Evolutionary conservation across 2,113 vertebrate species (phyloP), one percentile per base, ranked within the genome.

Genomic region (Vidua chalybeata): DNA sequence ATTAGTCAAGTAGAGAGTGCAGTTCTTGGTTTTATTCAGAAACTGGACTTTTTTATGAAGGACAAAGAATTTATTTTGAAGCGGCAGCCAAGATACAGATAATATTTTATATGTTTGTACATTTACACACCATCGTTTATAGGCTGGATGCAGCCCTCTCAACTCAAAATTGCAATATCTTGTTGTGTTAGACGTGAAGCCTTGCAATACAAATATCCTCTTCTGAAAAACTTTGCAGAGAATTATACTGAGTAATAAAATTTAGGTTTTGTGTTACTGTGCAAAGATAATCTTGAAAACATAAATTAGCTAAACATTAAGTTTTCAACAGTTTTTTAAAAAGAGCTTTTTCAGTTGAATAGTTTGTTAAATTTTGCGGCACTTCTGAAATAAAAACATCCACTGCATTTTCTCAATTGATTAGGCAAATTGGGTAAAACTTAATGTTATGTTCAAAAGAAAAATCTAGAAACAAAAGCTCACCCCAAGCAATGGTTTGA

Each of bases 351-450:
- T 84, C 63, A 69, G 48, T 87, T 96, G 93, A 94, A 74, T 89
- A 63, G 48, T 71, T 91, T 95, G 64, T 94, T 93, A 87, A 89
- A 94, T 94, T 94, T 75, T 85, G 59, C 81, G 87, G 72, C 61
- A 35, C 18, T 83, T 92, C 86, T 82, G 67, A 93, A 96, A 69
- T 80, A 80, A 80, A 95, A 91, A 23, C 77, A 87, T 75, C 76
- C 41, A 31, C 45, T 92, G 64, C 37, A 22, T 96, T 96, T 96
- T 83, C 75, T 21, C 93, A 86, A 88, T 93, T 89, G 78, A 86
- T 95, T 83, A 91, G 89, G 72, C 80, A 91, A 95, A 87, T 78
- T 52, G 35, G 78, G 49, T 87, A 28, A 37, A 91, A 73, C 33
- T 48, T 85, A 89, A 84, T 79, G 45, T 81, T 91, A 35, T 52